Evolutionary conservation across 2,113 vertebrate species (phyloP), one percentile per base, ranked within the genome.

Genomic region (Misgurnus mizolepis): DNA sequence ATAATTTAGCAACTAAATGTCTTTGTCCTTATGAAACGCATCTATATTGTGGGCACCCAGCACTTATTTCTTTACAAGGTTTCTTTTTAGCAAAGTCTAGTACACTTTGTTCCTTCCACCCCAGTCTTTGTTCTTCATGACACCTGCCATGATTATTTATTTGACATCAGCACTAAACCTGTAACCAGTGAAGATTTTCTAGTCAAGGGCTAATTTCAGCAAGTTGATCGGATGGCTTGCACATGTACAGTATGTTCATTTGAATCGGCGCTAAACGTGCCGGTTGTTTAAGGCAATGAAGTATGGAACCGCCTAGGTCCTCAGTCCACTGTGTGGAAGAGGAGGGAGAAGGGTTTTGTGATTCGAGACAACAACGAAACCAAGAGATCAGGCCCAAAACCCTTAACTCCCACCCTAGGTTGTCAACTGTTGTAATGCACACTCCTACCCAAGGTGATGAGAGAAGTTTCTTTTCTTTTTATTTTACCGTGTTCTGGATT

Each of bases 341-440:
- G 92, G 93, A 94, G 93, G 93, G 91, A 94, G 93, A 93, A 93
- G 93, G 93, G 93, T 93, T 94, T 93, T 94, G 93, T 86, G 93
- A 94, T 43, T 67, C 67, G 43, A 84, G 49, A 82, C 82, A 90
- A 83, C 81, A 89, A 87, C 79, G 88, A 86, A 94, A 94, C 92
- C 92, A 94, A 94, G 92, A 91, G 89, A 93, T 93, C 92, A 83
- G 91, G 89, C 93, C 93, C 93, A 90, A 90, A 92, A 86, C 93
- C 92, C 93, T 94, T 93, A 90, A 94, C 93, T 94, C 85, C 84
- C 91, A 94, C 87, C 93, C 93, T 94, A 94, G 93, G 93, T 93
- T 85, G 93, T 89, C 80, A 90, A 83, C 92, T 91, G 91, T 92
- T 89, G 85, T 91, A 85, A 90, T 90, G 93, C 92, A 93, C 93